Evolutionary conservation across 2,888 invertebrate species (phyloP).

Genomic region (Ethmia dodecea): DNA sequence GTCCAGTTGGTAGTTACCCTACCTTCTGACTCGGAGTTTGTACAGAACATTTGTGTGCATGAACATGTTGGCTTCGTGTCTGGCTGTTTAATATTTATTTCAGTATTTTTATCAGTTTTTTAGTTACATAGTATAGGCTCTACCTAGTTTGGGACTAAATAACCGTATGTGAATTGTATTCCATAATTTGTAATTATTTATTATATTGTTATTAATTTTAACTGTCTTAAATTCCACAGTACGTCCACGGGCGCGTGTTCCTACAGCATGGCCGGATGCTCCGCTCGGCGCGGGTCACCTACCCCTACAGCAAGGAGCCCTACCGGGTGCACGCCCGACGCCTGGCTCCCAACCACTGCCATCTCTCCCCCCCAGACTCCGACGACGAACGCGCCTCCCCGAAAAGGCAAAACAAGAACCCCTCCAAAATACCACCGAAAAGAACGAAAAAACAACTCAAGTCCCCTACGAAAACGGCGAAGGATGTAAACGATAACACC

Average conservation of each 20-base stretch:
- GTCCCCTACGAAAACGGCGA: constrained; percentile 59
- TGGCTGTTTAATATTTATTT: no score
- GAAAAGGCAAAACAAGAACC: constrained; percentile 41
- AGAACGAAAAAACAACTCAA: constrained; percentile 55
- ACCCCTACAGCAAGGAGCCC: constrained; percentile 65
- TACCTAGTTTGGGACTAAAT: no score
- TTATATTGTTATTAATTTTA: no score
- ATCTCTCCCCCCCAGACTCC: constrained; percentile 48
- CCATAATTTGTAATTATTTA: no score
- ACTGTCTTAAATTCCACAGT: no score
- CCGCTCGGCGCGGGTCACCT: constrained; percentile 80
- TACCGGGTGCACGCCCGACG: constrained; percentile 59
- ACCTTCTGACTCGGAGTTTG: no score
- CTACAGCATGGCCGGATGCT: constrained; percentile 83
- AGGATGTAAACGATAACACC: constrained; percentile 63
- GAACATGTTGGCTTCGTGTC: no score
- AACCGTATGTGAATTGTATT: no score
- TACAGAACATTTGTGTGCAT: no score
- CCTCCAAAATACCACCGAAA: constrained; percentile 47
- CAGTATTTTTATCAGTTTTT: no score
- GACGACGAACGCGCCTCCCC: constrained; percentile 55
- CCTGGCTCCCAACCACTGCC: constrained; percentile 47
- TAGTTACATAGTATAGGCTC: no score
- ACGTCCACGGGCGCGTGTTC: constrained; percentile 86
- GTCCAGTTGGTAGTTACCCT: no score